Evolutionary conservation across 2,888 invertebrate species (phyloP).

Genomic region (Marasmarcha lunaedactyla): DNA sequence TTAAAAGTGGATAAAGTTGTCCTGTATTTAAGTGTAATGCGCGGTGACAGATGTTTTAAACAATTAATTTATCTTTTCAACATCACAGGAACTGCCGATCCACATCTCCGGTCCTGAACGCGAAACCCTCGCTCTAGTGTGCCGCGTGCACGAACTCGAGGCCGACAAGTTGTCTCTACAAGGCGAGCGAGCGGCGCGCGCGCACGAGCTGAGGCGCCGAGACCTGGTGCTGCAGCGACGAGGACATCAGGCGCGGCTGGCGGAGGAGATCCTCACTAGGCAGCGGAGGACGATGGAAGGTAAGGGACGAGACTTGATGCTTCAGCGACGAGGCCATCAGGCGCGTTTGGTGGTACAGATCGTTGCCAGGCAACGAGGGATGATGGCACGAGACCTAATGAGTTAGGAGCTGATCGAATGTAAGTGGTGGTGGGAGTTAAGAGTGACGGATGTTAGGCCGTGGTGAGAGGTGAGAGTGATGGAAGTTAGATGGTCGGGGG

Average conservation of each 20-base stretch:
- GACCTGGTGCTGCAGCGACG: constrained; percentile 86
- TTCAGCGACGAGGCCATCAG: constrained; percentile 86
- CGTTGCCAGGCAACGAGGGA: constrained; percentile 85
- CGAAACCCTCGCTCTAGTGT: constrained; percentile 88
- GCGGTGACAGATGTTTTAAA: too few species aligned
- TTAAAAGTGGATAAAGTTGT: too few species aligned
- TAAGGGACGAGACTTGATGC: constrained; percentile 85
- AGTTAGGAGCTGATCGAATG: constrained; percentile 3
- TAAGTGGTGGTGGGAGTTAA: background rate
- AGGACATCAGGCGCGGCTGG: constrained; percentile 85
- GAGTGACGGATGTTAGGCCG: too few species aligned
- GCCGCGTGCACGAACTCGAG: constrained; percentile 93
- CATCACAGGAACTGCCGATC: constrained; percentile 88
- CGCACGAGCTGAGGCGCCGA: constrained; percentile 86
- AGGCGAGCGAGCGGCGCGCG: constrained; percentile 85
- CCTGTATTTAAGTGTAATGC: too few species aligned
- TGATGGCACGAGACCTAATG: constrained; percentile 92
- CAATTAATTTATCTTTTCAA: too few species aligned
- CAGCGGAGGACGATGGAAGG: constrained; percentile 89
- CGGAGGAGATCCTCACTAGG: constrained; percentile 91
- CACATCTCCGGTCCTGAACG: constrained; percentile 90
- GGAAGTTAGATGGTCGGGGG: too few species aligned
- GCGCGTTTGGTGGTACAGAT: constrained; percentile 91
- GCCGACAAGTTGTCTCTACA: constrained; percentile 94
- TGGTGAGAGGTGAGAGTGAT: too few species aligned